Evolutionary conservation across 2,113 vertebrate species (phyloP), one percentile per base, ranked within the genome.

Genomic region (Rattus rattus): DNA sequence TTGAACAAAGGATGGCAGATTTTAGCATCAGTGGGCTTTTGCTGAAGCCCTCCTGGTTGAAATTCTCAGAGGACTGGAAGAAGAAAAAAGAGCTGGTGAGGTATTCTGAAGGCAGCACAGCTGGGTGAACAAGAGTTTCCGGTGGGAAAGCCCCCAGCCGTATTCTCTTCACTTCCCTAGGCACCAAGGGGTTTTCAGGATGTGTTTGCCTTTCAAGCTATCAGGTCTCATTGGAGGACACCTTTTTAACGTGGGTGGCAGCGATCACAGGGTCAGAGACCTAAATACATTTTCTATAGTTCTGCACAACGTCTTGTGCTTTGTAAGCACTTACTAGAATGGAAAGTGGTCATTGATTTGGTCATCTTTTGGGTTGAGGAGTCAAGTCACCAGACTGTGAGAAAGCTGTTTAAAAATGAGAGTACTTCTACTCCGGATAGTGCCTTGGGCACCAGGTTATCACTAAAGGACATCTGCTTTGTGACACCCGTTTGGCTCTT

Each of bases 391-490:
- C 2, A 56, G 24, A 20, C 65, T 77, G 3, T 94, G 94, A 67
- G 52, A 88, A 94, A 94, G 69, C 39, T 75, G 22, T 95, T 93
- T 95, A 79, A 75, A 76, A 91, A 36, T 79, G 73, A 95, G 49
- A 72, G n/a, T 56, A 30, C 4, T 56, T 52, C 52, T 20, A 24
- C 36, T 59, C 12, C 65, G 67, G 80, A 70, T 54, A 86, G 22
- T 20, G 12, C 14, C 4, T 33, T 56, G 1, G 67, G 56, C 5
- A 2, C 3, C 14, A 26, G 65, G 12, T 70, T 88, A 30, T 94
- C 93, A 88, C 17, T 39, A 63, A 91, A 89, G 52, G 65, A 3
- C 85, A 17, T 72, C 39, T 52, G 20, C 22, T 81, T 63, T 69
- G 16, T 87, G 63, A 90, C 65, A 91, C 13, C 26, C n/a, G 0